Conservation (phyloP, 2,888 invertebrate genomes). For the Halocaridina rubra region DNA sequence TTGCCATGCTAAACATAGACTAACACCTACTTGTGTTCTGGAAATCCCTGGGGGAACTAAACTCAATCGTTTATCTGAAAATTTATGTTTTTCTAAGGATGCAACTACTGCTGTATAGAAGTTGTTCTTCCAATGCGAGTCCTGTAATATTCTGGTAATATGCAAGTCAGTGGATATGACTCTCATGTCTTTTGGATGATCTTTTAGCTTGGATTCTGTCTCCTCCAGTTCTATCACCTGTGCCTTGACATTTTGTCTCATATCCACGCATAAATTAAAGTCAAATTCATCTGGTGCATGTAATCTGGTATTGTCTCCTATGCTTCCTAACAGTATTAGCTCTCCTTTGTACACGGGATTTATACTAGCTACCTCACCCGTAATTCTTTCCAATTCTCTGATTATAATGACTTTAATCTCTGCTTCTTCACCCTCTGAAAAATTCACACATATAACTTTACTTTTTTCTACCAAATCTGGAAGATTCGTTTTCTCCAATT, state of each 20-base stretch:
- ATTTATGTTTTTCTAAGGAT: neutral
- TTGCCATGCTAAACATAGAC: conserved; percentile 13
- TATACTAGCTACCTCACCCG: neutral
- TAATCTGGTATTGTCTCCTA: conserved; percentile 3
- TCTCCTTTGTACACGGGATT: neutral
- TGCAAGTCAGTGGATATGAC: neutral
- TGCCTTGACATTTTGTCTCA: no score
- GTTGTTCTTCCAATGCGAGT: neutral
- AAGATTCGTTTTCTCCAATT: neutral
- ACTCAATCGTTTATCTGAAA: neutral
- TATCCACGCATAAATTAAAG: neutral
- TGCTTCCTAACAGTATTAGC: conserved; percentile 7
- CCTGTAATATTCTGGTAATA: neutral
- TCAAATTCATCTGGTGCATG: conserved; percentile 21
- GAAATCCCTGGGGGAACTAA: conserved; percentile 2
- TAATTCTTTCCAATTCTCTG: neutral
- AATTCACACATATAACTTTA: neutral
- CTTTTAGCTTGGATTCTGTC: neutral
- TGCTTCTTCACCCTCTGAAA: neutral
- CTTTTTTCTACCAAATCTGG: neutral
- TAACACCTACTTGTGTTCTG: conserved; percentile 2
- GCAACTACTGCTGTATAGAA: neutral
- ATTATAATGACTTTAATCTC: neutral
- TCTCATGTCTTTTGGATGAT: neutral
- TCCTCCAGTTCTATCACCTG: neutral